These are phyloP conservation scores for Steinernema feltiae DNA, from an alignment of 1,140 invertebrate species.

Conservation along the genomic window DNA sequence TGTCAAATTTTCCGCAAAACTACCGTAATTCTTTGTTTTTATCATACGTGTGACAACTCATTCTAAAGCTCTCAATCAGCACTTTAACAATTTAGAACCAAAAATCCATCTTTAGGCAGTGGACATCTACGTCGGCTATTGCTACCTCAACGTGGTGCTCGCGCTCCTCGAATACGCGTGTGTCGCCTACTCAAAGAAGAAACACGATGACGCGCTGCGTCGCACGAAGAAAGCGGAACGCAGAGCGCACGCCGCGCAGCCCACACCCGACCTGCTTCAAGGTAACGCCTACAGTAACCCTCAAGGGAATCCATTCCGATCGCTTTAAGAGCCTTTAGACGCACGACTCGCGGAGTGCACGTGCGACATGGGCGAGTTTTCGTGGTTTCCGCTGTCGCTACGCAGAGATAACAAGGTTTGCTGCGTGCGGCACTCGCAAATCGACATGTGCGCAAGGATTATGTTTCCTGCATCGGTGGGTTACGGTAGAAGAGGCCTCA, in stretches of 20 bases:
- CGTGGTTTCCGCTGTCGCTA: constrained; percentile 31
- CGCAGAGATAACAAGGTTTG: constrained; percentile 20
- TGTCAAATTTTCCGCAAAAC: too few relatives aligned
- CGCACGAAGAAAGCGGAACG: constrained; percentile 37
- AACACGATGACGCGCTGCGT: constrained; percentile 30
- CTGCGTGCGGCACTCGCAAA: constrained; percentile 34
- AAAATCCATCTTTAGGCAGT: constrained; percentile 39
- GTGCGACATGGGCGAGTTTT: constrained; percentile 25
- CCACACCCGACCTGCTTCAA: constrained; percentile 33
- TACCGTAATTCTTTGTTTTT: too few relatives aligned
- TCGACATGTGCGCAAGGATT: constrained; percentile 34
- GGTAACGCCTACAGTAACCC: constrained; percentile 11
- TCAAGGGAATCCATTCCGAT: neutral
- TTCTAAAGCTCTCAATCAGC: too few relatives aligned
- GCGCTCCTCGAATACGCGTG: constrained; percentile 45
- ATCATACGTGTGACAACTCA: too few relatives aligned
- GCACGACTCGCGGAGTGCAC: constrained; percentile 38
- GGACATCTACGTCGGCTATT: constrained; percentile 48
- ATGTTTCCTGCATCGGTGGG: constrained; percentile 32
- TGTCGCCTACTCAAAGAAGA: constrained; percentile 45
- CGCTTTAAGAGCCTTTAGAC: constrained; percentile 27
- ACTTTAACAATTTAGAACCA: too few relatives aligned
- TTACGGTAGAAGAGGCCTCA: neutral
- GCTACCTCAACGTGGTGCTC: constrained; percentile 45
- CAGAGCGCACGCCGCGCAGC: constrained; percentile 20